Evolutionary conservation across 2,888 invertebrate species (phyloP), one percentile per base, ranked within the genome.

Genomic region (Euplexia lucipara): DNA sequence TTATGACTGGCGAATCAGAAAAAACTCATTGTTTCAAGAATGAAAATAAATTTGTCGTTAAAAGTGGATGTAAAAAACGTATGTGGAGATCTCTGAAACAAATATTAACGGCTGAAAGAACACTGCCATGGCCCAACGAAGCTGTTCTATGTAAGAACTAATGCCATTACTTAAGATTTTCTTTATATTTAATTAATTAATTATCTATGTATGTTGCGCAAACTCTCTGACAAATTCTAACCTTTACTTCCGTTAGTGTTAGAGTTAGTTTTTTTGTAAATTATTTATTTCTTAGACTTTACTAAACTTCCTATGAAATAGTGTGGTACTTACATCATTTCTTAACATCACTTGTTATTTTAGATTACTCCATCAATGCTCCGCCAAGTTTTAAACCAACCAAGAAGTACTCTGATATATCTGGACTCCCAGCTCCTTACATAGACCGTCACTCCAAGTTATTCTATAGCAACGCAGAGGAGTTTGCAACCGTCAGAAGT

Each of bases 351-450:
- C 3, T 61, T 71, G 68, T 71, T 5, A 20, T 88, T 84, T 70
- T 93, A 98, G 98, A 99, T 95, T 97, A 97, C 83, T 97, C 97
- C 26, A 97, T 99, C 73, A 98, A 98, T 91, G 98, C 98, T 30
- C 98, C 98, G 12, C 98, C 99, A 41, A 98, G 98, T 39, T 98
- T 99, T 87, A 97, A 97, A 87, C 99, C 99, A 5, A 97, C 98
- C 0, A 98, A 98, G 86, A 99, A 99, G 85, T 99, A 99, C 90
- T 99, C 99, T 0, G 99, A 99, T 87, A 97, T 99, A 72, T 98
- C 98, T 59, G 99, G 99, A 0, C 91, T 99, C 35, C 97, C 97
- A 45, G 98, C 98, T 26, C 97, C 97, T 14, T 99, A 99, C 85
- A 97, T 98, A 76, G 99, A 99, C 93, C 98, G 99, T 4, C 98